Base-by-base conservation (phyloP, 2,113 vertebrate genomes). In the Gymnorhina tibicen region DNA sequence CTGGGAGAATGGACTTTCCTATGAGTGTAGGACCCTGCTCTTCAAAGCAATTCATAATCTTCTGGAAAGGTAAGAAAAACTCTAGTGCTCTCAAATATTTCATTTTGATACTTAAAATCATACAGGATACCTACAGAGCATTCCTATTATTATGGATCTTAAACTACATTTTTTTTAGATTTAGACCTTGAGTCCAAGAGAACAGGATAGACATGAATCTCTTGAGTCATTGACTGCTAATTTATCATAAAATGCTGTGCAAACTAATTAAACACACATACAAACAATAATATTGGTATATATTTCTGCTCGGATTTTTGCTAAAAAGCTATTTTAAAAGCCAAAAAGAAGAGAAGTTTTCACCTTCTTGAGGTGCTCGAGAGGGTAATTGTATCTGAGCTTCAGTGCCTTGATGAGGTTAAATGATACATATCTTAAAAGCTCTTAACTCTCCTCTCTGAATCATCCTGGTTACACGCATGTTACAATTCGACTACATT, bases 21-120 rank as follows among this genome's bases (percentile, higher is more conserved):
- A 99, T 68, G 99, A 99, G 98, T 99, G 99, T 96, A 97, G 99
- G 97, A 99, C 99, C 27, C 98, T 99, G 89, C 99, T 99, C 96
- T 99, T 99, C 98, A 99, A 99, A 98, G 99, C 99, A 64, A 99
- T 99, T 96, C 99, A 99, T 98, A 99, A 99, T 97, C 98, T 99
- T 95, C 97, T 99, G 98, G 99, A 99, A 98, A 99, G 99, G 99
- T 99, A 99, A 98, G 97, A 87, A 85, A 88, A 86, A 53, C 37
- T 50, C 30, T 11, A 16, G 16, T 39, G 49, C 39, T n/a, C 24
- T 88, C 35, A 69, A 42, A 28, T 89, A 17, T 33, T 89, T 58
- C 9, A 59, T 58, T 85, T 66, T 42, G 17, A 11, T 92, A 44
- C 30, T 78, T 95, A 30, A 63, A 75, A 32, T 42, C 17, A 33